Conservation (phyloP, 2,888 invertebrate genomes). For the Acanthacorydalis orientalis region DNA sequence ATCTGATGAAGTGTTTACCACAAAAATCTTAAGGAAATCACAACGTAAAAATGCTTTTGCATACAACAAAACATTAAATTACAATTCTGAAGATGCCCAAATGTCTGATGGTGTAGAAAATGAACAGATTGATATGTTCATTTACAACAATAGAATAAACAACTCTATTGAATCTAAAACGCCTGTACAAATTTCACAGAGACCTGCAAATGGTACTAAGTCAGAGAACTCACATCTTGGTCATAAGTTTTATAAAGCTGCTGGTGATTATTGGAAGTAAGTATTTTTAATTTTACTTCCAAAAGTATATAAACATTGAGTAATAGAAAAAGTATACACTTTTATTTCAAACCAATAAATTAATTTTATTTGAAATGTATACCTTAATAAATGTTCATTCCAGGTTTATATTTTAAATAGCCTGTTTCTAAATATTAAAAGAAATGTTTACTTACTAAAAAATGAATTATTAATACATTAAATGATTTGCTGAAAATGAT, state of each 20-base stretch:
- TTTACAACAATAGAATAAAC: too few relatives aligned
- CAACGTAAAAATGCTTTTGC: background rate
- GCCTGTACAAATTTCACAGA: conserved; percentile 34
- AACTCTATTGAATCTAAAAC: conserved; percentile 29
- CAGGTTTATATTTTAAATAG: too few relatives aligned
- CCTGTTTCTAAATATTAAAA: too few relatives aligned
- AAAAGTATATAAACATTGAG: background rate
- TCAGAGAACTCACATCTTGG: conserved; percentile 41
- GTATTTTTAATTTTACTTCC: conserved; percentile 20
- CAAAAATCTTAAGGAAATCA: conserved; percentile 16
- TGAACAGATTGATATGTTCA: background rate
- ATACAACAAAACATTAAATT: conserved; percentile 37
- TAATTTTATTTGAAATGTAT: too few relatives aligned
- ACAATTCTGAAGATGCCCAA: conserved; percentile 39
- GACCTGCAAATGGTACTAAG: conserved; percentile 29
- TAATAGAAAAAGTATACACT: background rate
- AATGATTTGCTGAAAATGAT: too few relatives aligned
- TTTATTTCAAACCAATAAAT: too few relatives aligned
- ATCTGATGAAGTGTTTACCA: conserved; percentile 15
- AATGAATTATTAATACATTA: too few relatives aligned
- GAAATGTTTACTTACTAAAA: too few relatives aligned
- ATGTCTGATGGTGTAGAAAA: conserved; percentile 9
- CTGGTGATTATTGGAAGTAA: conserved; percentile 75
- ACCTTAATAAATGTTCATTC: too few relatives aligned
- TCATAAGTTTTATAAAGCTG: conserved; percentile 55